These are phyloP conservation scores for Hydrophis major DNA, from an alignment of 2,797 vertebrate species.

Conservation along the genomic window DNA sequence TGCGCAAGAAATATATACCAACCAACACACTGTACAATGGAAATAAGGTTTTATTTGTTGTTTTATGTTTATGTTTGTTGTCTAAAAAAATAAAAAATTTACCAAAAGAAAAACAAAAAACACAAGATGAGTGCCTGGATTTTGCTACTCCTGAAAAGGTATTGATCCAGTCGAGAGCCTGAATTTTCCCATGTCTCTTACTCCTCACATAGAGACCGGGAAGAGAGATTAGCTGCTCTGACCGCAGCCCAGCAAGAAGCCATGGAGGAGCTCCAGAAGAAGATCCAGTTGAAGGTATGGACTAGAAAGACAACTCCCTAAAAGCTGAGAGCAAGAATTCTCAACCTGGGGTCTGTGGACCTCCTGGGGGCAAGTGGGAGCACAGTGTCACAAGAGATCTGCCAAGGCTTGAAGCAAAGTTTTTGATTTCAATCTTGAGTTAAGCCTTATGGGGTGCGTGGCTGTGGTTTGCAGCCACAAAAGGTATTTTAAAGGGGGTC, in stretches of 20 bases:
- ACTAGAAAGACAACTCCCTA: not conserved
- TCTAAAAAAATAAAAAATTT: no score
- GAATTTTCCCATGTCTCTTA: not conserved
- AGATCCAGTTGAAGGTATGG: conserved; percentile 94
- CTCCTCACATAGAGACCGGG: conserved; percentile 81
- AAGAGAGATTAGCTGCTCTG: conserved; percentile 93
- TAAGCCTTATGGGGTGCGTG: not conserved
- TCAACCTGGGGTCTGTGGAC: not conserved
- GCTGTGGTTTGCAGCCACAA: not conserved
- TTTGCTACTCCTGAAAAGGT: not conserved
- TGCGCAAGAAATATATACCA: no score
- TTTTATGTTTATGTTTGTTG: no score
- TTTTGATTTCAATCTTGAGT: not conserved
- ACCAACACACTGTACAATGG: no score
- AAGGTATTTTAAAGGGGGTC: not conserved
- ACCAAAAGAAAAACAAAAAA: not conserved
- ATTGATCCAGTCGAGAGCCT: not conserved
- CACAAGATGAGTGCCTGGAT: not conserved
- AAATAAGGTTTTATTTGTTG: no score
- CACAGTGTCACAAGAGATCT: not conserved
- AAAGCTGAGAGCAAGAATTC: not conserved
- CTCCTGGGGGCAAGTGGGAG: no score
- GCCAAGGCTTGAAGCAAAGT: not conserved
- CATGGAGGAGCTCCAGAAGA: conserved; percentile 98
- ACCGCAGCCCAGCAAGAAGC: conserved; percentile 98